These are phyloP conservation scores for Halocynthia aurantium DNA, from an alignment of 23 tunicate species.

Conservation along the genomic window DNA sequence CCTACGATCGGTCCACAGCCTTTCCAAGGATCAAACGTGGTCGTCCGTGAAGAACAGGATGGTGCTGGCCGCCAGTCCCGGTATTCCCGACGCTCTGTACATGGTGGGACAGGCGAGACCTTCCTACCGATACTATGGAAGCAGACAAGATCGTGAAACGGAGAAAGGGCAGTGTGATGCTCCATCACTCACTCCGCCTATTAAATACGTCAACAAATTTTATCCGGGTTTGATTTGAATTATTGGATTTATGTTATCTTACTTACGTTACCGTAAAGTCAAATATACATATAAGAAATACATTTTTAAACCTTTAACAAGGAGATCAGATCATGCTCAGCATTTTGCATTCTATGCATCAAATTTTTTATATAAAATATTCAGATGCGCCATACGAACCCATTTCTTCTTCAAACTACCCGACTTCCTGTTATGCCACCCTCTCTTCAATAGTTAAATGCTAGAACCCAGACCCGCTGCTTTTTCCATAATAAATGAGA, in stretches of 20 bases:
- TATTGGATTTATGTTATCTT: neutral
- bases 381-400: too few species aligned
- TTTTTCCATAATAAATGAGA: too few species aligned
- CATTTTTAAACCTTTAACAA: neutral
- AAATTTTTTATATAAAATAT: too few species aligned
- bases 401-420: too few species aligned
- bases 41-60: neutral
- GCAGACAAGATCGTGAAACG: neutral
- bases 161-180: too few species aligned
- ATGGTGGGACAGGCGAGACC: conserved; percentile 53
- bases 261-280: neutral
- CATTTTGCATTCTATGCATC: neutral
- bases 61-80: neutral
- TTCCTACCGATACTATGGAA: conserved; percentile 5
- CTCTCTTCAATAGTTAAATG: too few species aligned
- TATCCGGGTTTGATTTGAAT: conserved; percentile 53
- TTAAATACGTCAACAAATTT: conserved; percentile 55
- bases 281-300: too few species aligned
- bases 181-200: conserved; percentile 14
- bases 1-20: conserved; percentile 27
- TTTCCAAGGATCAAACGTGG: conserved; percentile 13
- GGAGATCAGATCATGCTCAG: neutral
- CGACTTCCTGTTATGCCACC: too few species aligned
- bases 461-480: too few species aligned
- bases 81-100: conserved; percentile 78